Base-by-base conservation (phyloP, 2,797 vertebrate species). In the Labroides dimidiatus region DNA sequence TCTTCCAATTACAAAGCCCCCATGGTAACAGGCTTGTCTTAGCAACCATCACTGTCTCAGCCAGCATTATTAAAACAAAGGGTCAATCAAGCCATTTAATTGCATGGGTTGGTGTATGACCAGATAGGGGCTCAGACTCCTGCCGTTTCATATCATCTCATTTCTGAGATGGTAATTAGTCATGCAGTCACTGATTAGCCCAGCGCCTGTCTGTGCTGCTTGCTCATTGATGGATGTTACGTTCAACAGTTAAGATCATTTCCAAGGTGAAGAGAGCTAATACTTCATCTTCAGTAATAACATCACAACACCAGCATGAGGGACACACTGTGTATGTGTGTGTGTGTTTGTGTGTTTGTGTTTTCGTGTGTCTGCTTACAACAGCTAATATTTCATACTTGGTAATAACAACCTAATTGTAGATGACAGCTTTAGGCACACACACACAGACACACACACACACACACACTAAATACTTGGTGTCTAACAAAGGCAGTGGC, bases 51-150 rank as follows among this genome's bases (percentile, higher is more conserved):
- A 83, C 79, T 53, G 81, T 77, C 80, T 84, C 81, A 58, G 81
- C 55, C 85, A 66, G 81, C 81, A 88, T 86, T 91, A 91, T 90
- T 91, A 89, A 91, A 92, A 92, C 86, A 90, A 91, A 89, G 89
- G 90, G 89, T 92, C 89, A 92, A 91, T 90, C 84, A 89, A 89
- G 84, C 81, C 72, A 89, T 94, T 90, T 90, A 91, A 93, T 93
- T 91, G 89, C 81, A 85, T 87, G 84, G 84, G 87, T 77, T 85
- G 86, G 71, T 85, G 86, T 87, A 84, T 67, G 90, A 87, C 77
- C 75, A 88, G 87, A 89, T 83, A 87, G 85, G 66, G 81, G 76
- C 82, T 77, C 78, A 19, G 72, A 67, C 82, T 82, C 70, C 85
- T 80, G 84, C 84, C 85, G 84, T 89, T 90, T 92, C 85, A 84